A percentile compares a stretch with the other conserved stretches of the same genome.
Evolutionary conservation across 2,888 invertebrate species (phyloP).

Genomic region (Acrobasis repandana): DNA sequence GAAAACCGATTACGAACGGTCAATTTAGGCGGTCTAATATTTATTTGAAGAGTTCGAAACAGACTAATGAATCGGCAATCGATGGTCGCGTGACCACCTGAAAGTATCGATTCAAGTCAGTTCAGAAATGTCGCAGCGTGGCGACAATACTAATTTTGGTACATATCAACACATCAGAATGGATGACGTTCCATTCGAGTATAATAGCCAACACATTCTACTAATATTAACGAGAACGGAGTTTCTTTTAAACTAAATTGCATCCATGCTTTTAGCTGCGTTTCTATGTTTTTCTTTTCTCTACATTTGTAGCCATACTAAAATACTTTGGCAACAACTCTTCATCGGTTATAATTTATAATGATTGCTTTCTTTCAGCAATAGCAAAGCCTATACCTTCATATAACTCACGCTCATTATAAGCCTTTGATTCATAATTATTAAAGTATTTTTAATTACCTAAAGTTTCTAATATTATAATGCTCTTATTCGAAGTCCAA

Average conservation of each 20-base stretch:
- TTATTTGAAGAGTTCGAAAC: slow-evolving; percentile 61
- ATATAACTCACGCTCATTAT: too few relatives aligned
- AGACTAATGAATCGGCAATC: slow-evolving; percentile 53
- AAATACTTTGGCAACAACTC: too few relatives aligned
- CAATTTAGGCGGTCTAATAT: slow-evolving; percentile 57
- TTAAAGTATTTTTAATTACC: too few relatives aligned
- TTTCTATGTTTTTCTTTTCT: too few relatives aligned
- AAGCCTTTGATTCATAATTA: too few relatives aligned
- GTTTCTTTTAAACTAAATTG: not conserved
- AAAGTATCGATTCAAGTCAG: slow-evolving; percentile 50
- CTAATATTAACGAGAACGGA: not conserved
- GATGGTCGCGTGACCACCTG: slow-evolving; percentile 59
- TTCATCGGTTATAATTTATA: too few relatives aligned
- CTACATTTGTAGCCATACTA: too few relatives aligned
- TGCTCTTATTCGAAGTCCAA: too few relatives aligned
- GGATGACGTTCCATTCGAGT: not conserved
- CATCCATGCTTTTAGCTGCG: not conserved
- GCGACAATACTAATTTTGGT: slow-evolving; percentile 27
- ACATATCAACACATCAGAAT: not conserved
- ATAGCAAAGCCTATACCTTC: too few relatives aligned
- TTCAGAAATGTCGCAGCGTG: slow-evolving; percentile 34
- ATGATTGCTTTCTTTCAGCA: too few relatives aligned
- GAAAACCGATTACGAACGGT: slow-evolving; percentile 61
- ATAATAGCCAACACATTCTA: not conserved
- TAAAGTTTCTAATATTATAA: too few relatives aligned